phyloP scores from a whole-genome alignment of 2,113 vertebrate genomes.

The Tiliqua scincoides region DNA sequence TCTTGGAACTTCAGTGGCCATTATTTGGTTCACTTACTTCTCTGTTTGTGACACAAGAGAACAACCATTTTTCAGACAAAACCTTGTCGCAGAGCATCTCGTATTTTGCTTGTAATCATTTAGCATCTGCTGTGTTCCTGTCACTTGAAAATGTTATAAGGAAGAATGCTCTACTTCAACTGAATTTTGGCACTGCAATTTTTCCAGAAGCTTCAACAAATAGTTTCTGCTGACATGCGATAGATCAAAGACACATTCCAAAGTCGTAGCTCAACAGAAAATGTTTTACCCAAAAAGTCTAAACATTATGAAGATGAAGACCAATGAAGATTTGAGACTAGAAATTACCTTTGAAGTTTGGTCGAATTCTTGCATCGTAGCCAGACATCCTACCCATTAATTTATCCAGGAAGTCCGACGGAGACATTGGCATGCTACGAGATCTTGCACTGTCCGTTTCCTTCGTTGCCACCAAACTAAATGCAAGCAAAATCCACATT shows the following conservation, averaged over 20 bases:
- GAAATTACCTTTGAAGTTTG: conserved; percentile 96
- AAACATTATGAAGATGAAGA: conserved; percentile 17
- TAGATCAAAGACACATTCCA: neutral
- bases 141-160: neutral
- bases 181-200: neutral
- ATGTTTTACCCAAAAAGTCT: neutral
- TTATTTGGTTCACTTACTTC: neutral
- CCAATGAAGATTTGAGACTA: conserved; percentile 6
- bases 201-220: neutral
- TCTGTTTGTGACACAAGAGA: neutral
- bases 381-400: conserved; percentile 97
- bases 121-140: neutral
- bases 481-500: conserved; percentile 51
- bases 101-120: neutral
- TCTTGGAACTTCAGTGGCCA: neutral
- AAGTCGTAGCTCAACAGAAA: neutral
- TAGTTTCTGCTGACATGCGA: neutral
- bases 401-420: conserved; percentile 97
- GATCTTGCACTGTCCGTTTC: conserved; percentile 86
- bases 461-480: conserved; percentile 89
- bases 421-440: conserved; percentile 88
- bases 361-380: conserved; percentile 96
- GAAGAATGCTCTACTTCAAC: neutral
- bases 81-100: neutral
- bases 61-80: neutral